Evolutionary conservation across 2,888 invertebrate species (phyloP), one percentile per base, ranked within the genome.

Genomic region (Cheilosia urbana): DNA sequence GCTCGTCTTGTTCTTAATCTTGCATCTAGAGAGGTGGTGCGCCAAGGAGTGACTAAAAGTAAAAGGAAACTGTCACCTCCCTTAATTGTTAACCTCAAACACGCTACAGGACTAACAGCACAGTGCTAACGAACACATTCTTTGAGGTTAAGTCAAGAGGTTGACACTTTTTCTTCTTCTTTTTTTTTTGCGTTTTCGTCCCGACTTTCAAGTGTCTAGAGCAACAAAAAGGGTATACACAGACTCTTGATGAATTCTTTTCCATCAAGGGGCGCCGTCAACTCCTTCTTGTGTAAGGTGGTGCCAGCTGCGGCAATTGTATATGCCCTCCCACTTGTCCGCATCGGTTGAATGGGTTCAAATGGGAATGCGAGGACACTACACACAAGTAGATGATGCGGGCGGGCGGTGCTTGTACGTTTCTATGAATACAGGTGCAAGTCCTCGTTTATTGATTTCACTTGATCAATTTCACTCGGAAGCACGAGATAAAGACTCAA

Each of bases 361-460:
- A 85, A 76, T 75, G 76, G 66, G n/a, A 55, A 51, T 66, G n/a
- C 7, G 65, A 71, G 80, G 58, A 51, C 58, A 51, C 79, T 55
- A 57, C 17, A 66, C 71, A 49, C 71, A 49, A 65, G 53, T 47
- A 69, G 75, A 71, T 71, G 57, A 71, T 80, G n/a, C n/a, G 80
- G 71, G 27, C 27, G 27, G 42, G 75, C 60, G 80, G 80, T 69
- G 30, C 69, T 80, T n/a, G 63, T 75, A 15, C 7, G 65, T 75
- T 80, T 80, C 65, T 77, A 81, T 81, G 81, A 81, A 82, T 82
- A 77, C 75, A 76, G 78, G 83, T 83, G 83, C 72, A 79, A 47
- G 53, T 77, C 65, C 75, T 76, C 75, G 71, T 80, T 84, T 71
- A 75, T 76, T 69, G 65, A 72, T 66, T 82, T 78, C 66, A 75